Conservation (phyloP, 92 coral and sea anemone species). For the Diadumene lineata region DNA sequence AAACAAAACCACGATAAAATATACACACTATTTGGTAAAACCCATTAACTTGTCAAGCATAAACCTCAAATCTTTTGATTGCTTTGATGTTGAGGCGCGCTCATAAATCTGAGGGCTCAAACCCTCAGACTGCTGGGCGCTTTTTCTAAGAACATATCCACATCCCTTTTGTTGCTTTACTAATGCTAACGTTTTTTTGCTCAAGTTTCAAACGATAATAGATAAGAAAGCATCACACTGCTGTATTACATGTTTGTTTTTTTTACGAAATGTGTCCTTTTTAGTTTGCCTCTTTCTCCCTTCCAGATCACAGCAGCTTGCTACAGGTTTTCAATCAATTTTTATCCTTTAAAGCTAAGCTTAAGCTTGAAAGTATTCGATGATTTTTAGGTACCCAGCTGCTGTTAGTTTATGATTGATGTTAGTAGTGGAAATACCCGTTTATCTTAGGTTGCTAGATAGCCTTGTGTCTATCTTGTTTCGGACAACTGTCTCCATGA, state of each 20-base stretch:
- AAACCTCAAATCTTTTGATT: slow-evolving; percentile 5
- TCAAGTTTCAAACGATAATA: slow-evolving; percentile 73
- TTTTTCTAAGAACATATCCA: slow-evolving; percentile 8
- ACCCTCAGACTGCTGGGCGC: slow-evolving; percentile 15
- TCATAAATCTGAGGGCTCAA: slow-evolving; percentile 15
- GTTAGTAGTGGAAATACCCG: background rate
- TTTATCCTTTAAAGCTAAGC: background rate
- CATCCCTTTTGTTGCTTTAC: slow-evolving; percentile 27
- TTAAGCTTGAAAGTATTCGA: background rate
- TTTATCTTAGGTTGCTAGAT: slow-evolving; percentile 7
- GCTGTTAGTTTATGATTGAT: slow-evolving; percentile 35
- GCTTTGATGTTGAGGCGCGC: background rate
- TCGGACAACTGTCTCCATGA: slow-evolving; percentile 40
- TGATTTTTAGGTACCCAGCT: slow-evolving; percentile 17
- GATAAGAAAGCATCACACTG: slow-evolving; percentile 80
- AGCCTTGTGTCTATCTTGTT: slow-evolving; percentile 31
- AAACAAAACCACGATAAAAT: background rate
- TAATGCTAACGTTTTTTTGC: slow-evolving; percentile 69
- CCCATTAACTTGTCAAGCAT: slow-evolving; percentile 34
- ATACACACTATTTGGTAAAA: slow-evolving; percentile 10
- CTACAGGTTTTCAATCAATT: background rate
- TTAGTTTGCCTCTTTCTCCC: slow-evolving; percentile 12
- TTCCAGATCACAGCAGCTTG: background rate
- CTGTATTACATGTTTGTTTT: slow-evolving; percentile 68
- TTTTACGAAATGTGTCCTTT: slow-evolving; percentile 44